Percentiles rank a stretch among this genome's conserved stretches.
These are phyloP conservation scores for Catocala fraxini DNA, from an alignment of 2,888 invertebrate genomes.

Conservation along the genomic window DNA sequence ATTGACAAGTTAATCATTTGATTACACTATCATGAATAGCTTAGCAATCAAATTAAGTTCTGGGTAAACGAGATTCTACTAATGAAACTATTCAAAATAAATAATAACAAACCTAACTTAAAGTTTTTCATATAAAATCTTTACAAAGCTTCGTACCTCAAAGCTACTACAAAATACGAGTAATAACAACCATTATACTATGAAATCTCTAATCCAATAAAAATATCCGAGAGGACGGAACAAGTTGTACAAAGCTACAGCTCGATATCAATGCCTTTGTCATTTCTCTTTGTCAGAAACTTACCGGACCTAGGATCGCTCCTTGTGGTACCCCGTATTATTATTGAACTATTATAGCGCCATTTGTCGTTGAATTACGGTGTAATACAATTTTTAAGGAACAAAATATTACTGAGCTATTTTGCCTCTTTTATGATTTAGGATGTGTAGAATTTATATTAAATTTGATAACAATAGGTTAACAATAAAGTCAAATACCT, in stretches of 20 bases:
- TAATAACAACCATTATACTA: constrained; percentile 27
- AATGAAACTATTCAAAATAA: not conserved
- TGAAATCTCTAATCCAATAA: constrained; percentile 45
- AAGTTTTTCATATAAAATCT: not conserved
- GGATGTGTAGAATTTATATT: too few relatives aligned
- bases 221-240: constrained; percentile 32
- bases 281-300: constrained; percentile 51
- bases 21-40: too few relatives aligned
- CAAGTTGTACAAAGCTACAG: constrained; percentile 45
- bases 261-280: constrained; percentile 53
- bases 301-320: constrained; percentile 46
- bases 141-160: not conserved
- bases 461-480: too few relatives aligned
- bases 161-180: constrained; percentile 15
- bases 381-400: not conserved
- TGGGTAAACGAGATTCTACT: too few relatives aligned
- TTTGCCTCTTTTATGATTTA: too few relatives aligned
- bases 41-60: too few relatives aligned
- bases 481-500: too few relatives aligned
- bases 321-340: constrained; percentile 44
- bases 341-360: constrained; percentile 20
- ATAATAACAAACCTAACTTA: not conserved
- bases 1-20: too few relatives aligned
- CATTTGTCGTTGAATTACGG: not conserved
- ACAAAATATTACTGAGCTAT: too few relatives aligned